Evolutionary conservation across 2,113 vertebrate genomes (phyloP).

Genomic region (Sinocyclocheilus grahami): DNA sequence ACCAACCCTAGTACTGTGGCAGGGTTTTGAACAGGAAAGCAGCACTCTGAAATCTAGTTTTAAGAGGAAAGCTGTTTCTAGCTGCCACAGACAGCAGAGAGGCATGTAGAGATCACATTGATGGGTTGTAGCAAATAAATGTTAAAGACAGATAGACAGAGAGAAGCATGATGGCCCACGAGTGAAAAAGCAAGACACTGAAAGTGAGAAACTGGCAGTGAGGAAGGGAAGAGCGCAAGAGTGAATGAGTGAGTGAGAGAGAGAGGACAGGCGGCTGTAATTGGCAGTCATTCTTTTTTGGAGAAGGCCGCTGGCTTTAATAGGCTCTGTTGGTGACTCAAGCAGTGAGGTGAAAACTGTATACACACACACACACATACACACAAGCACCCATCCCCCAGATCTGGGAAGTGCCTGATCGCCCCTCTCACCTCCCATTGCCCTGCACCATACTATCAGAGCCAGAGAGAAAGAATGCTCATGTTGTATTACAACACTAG

Average conservation of each 20-base stretch:
- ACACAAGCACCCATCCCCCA: constrained; percentile 55
- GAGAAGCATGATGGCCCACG: constrained; percentile 26
- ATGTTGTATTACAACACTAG: constrained; percentile 14
- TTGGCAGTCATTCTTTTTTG: constrained; percentile 64
- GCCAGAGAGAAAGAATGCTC: not conserved
- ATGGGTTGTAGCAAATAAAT: constrained; percentile 27
- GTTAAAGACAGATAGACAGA: constrained; percentile 34
- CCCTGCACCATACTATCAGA: constrained; percentile 34
- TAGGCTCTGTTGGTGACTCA: constrained; percentile 64
- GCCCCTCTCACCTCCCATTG: constrained; percentile 54
- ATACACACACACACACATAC: constrained; percentile 47
- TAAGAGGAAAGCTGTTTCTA: not conserved
- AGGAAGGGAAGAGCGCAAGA: constrained; percentile 3
- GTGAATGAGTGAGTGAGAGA: not conserved
- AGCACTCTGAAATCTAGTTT: not conserved
- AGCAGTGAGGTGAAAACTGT: constrained; percentile 59
- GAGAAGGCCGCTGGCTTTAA: constrained; percentile 62
- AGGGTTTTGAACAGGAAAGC: not conserved
- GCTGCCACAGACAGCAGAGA: constrained; percentile 20
- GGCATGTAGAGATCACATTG: constrained; percentile 13
- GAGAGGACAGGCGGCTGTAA: constrained; percentile 60
- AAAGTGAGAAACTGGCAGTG: constrained; percentile 17
- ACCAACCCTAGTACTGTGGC: not conserved
- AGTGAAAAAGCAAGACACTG: constrained; percentile 1
- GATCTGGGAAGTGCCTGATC: constrained; percentile 51